phyloP scores from a whole-genome alignment of 1,140 invertebrate species.

The Melitaea cinxia region DNA sequence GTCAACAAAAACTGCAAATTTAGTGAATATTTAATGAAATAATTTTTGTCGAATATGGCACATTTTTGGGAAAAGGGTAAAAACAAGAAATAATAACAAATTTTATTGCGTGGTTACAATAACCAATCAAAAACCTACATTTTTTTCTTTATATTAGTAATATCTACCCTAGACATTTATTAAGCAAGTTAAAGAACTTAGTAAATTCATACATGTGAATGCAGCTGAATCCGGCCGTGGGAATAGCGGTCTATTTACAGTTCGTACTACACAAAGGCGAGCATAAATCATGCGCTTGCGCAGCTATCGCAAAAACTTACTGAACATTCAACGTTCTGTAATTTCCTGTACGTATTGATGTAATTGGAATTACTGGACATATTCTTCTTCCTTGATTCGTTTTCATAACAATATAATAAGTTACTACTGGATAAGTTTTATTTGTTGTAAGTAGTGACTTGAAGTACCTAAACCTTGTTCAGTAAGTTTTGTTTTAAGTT shows the following conservation, averaged over 20 bases:
- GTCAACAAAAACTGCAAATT: no score
- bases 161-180: neutral
- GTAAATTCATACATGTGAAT: conserved; percentile 37
- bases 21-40: no score
- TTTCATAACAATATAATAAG: no score
- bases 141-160: neutral
- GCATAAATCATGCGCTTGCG: conserved; percentile 47
- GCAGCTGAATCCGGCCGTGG: conserved; percentile 40
- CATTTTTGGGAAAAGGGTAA: no score
- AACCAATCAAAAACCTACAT: neutral
- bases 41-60: no score
- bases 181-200: neutral
- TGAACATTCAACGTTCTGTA: conserved; percentile 17
- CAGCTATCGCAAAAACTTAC: conserved; percentile 37
- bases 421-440: no score
- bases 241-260: conserved; percentile 44
- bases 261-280: conserved; percentile 36
- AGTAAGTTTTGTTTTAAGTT: no score
- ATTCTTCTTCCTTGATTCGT: no score
- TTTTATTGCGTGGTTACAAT: no score
- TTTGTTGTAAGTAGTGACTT: no score
- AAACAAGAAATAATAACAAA: no score
- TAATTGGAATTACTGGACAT: conserved; percentile 6
- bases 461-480: no score
- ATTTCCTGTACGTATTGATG: conserved; percentile 7